These are phyloP conservation scores for Podarcis lilfordi DNA, from an alignment of 2,797 vertebrate genomes.

Conservation along the genomic window DNA sequence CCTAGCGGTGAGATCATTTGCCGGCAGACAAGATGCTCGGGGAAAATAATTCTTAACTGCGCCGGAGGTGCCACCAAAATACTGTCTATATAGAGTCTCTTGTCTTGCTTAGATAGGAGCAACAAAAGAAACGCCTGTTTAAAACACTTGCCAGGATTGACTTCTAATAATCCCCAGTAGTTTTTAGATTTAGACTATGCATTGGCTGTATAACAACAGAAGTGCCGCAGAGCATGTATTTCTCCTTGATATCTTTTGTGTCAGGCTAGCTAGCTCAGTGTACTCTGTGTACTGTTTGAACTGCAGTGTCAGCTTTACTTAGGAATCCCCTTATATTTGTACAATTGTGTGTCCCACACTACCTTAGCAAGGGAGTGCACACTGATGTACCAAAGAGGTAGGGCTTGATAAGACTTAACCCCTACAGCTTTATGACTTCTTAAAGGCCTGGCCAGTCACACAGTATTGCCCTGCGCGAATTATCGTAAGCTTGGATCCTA, in stretches of 20 bases:
- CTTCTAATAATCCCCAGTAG: accelerated
- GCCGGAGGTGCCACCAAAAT: background rate
- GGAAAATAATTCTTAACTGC: background rate
- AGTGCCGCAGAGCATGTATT: background rate
- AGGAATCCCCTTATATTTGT: background rate
- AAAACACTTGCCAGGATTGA: background rate
- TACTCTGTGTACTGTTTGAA: slow-evolving; percentile 6
- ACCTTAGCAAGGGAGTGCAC: background rate
- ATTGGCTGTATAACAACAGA: background rate
- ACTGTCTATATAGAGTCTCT: background rate
- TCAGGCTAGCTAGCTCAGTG: slow-evolving; percentile 14
- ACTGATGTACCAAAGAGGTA: background rate
- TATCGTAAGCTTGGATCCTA: background rate
- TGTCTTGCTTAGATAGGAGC: background rate
- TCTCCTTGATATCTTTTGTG: background rate
- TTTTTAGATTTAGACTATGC: background rate
- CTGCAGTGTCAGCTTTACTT: background rate
- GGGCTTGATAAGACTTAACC: background rate
- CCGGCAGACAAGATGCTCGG: background rate
- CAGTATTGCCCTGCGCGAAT: slow-evolving; percentile 40
- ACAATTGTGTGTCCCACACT: accelerated
- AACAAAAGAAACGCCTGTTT: background rate
- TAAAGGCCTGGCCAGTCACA: slow-evolving; percentile 22
- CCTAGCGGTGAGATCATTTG: background rate
- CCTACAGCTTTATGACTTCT: background rate